These are phyloP conservation scores for Fregetta grallaria DNA, from an alignment of 2,113 vertebrate species.

Conservation along the genomic window DNA sequence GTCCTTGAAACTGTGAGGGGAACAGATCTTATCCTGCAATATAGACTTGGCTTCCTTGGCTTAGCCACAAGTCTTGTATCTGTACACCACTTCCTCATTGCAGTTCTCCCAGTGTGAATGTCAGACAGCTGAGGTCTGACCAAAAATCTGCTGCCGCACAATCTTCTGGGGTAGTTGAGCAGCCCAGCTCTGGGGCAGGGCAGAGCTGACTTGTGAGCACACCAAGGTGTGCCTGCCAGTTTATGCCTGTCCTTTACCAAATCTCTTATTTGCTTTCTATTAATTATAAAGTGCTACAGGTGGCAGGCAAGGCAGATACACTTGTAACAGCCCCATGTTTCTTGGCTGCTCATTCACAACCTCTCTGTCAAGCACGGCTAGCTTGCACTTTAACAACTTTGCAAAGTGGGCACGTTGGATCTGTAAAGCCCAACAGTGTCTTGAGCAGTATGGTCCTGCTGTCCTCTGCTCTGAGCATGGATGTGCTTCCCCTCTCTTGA, in stretches of 20 bases:
- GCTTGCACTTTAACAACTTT: not conserved
- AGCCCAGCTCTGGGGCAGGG: not conserved
- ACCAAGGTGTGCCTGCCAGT: not conserved
- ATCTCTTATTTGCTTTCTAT: not conserved
- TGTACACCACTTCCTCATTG: not conserved
- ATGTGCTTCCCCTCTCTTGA: not conserved
- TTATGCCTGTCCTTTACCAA: not conserved
- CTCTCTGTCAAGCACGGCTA: not conserved
- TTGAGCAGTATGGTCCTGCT: not conserved
- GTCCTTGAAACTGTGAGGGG: not conserved
- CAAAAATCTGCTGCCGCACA: not conserved
- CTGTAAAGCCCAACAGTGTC: not conserved
- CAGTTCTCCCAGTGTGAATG: not conserved
- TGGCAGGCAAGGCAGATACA: not conserved
- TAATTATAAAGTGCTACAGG: not conserved
- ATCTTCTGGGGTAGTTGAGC: not conserved
- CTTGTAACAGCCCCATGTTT: not conserved
- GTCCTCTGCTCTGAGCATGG: not conserved
- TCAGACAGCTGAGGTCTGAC: not conserved
- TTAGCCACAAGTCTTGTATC: not conserved
- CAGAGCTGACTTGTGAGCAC: not conserved
- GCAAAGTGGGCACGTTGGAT: rapidly evolving
- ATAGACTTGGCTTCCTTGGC: not conserved
- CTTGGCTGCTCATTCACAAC: not conserved
- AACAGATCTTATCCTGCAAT: not conserved